Base-by-base conservation (phyloP, 2,888 invertebrate genomes). In the Dynastes maya region DNA sequence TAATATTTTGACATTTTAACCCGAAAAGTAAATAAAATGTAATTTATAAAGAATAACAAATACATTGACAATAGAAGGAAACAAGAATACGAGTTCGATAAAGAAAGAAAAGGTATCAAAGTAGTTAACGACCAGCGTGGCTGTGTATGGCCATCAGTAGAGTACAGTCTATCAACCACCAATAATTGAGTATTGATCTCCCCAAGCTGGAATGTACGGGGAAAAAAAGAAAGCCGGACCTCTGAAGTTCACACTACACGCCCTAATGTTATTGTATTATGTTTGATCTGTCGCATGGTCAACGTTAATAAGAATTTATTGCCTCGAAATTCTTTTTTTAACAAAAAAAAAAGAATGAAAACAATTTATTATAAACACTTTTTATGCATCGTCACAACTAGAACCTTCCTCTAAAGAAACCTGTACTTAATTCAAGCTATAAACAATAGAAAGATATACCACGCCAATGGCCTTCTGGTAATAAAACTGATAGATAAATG, bases 101-200 rank as follows among this genome's bases (percentile, higher is more conserved):
- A 40, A 76, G 77, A 81, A 79, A 81, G 80, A 78, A 78, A 82
- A 81, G 82, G 83, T 83, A 84, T 78, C 82, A 83, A 84, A 85
- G 86, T 83, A 84, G 86, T 85, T 87, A 87, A 87, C 87, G 86
- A 87, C 86, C 86, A 85, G 85, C 86, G 87, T 85, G 86, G 87
- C 65, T 65, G 68, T 81, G 87, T 87, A 85, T 86, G 87, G 86
- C 87, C 87, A 86, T 88, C 87, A 87, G 85, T 84, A 82, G 84
- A 85, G 85, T 85, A 86, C 86, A 86, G 86, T 86, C 87, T 87
- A 88, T 88, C 88, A 88, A 87, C 86, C 86, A 85, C 86, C 87
- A 87, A 88, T 88, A 88, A 88, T 88, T 88, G 88, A 88, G 88
- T 88, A 88, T 88, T 88, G 88, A 88, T 88, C 88, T 87, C 85